Evolutionary conservation across 2,113 vertebrate genomes (phyloP).

Genomic region (Neofelis nebulosa): DNA sequence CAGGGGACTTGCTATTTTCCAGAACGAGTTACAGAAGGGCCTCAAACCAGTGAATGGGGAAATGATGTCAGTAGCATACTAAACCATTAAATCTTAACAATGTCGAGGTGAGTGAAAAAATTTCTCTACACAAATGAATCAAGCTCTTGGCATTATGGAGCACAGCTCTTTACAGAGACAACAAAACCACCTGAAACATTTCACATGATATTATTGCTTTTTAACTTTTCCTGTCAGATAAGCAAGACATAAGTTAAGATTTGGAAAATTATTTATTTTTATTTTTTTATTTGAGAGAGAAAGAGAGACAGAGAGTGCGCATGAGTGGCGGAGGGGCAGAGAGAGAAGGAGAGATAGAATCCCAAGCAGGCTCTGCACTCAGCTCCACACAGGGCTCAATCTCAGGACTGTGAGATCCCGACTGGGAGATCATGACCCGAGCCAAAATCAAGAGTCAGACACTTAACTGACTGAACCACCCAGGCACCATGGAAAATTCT

Average conservation of each 20-base stretch:
- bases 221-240: not conserved
- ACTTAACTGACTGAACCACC: no score
- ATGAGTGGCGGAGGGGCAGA: no score
- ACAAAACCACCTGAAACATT: not conserved
- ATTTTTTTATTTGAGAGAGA: no score
- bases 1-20: not conserved
- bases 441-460: no score
- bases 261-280: not conserved
- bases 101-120: constrained; percentile 19
- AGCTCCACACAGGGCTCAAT: no score
- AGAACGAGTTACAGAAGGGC: not conserved
- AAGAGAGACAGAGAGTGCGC: no score
- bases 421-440: no score
- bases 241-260: not conserved
- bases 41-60: not conserved
- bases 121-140: not conserved
- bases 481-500: not conserved
- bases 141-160: not conserved
- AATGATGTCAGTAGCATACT: not conserved
- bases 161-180: not conserved
- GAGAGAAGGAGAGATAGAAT: no score
- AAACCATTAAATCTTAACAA: not conserved
- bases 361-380: no score
- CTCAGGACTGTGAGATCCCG: no score
- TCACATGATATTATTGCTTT: not conserved